Evolutionary conservation across 2,888 invertebrate genomes (phyloP), one percentile per base, ranked within the genome.

Genomic region (Ischnus inquisitorius): DNA sequence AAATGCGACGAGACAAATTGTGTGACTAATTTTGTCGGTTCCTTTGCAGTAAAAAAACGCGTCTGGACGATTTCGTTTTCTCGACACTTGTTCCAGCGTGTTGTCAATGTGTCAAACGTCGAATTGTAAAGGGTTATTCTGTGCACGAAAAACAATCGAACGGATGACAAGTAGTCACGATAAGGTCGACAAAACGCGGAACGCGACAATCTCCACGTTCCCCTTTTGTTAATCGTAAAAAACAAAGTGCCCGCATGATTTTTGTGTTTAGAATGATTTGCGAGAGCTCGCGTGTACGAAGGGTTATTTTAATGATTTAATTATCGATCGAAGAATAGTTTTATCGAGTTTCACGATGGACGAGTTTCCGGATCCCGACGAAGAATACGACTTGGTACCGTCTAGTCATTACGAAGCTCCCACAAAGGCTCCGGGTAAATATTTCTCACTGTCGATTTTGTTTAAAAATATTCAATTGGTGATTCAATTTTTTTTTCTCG

Each of bases 291-390:
- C 6, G 19, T 51, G 19, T 22, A 19, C 19, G 0, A 51, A 51
- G 19, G 51, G 57, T 57, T 22, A 25, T 57, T 57, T 39, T 39
- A 16, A 62, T 62, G 39, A 62, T 28, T 28, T 28, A 14, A 60
- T 60, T 60, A 6, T 16, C 16, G 16, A 34, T 39, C 3, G 10
- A 10, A 2, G 1, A n/a, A 60, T 16, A 8, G 2, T 41, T 64
- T 39, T 4, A 41, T 54, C 10, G 12, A 16, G 14, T 74, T 34
- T 28, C 43, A 87, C 71, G 77, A 93, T 93, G 92, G 88, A 91
- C 78, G 93, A 94, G 77, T 94, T 91, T 87, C 93, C 93, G 2
- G 92, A 93, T 88, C 88, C 90, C 0, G 93, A 94, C n/a, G 94
- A 94, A 80, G 94, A 94, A 79, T 94, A 89, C 84, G 94, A 94